Base-by-base conservation (phyloP, 2,797 vertebrate species). In the Lacerta agilis region DNA sequence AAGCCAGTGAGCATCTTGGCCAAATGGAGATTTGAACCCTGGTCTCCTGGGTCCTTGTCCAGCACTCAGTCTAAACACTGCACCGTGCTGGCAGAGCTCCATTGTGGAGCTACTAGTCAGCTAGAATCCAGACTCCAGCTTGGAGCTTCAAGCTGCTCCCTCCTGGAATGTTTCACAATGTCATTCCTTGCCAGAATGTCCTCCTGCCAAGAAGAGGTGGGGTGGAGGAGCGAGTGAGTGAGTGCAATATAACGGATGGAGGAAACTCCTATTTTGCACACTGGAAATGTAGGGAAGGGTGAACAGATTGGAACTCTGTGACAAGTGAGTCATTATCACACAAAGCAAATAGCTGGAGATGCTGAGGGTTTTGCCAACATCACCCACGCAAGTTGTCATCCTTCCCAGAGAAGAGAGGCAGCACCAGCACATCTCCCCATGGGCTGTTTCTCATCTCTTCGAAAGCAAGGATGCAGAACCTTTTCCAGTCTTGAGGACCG, bases 251-350 rank as follows among this genome's bases (percentile, higher is more conserved):
- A 43, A 75, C 88, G 85, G 91, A 86, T 64, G 89, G 92, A 92
- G 89, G 87, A 92, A 87, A 84, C 69, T 92, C 89, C 86, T 85
- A 88, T 85, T 85, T 90, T 87, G 73, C 79, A 91, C 45, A 82
- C 55, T 82, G 20, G 11, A 41, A 86, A 83, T 91, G 58, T 92
- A 92, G 94, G 93, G 94, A 93, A 95, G 92, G 93, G 88, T 88
- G 93, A 95, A 92, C 94, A 93, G 94, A 94, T 92, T 93, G 94
- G 93, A 87, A 92, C 90, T 93, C 91, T 86, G 43, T 87, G 90
- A 93, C 91, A 92, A 94, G 91, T 94, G 94, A 94, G 90, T 95
- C 93, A 95, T 94, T 94, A 94, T 94, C 93, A 33, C 43, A 23
- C 78, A 18, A 20, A 71, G 45, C 66, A 49, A 77, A 43, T 45